Evolutionary conservation across 1,140 invertebrate species (phyloP).

Genomic region (Drosophila busckii): DNA sequence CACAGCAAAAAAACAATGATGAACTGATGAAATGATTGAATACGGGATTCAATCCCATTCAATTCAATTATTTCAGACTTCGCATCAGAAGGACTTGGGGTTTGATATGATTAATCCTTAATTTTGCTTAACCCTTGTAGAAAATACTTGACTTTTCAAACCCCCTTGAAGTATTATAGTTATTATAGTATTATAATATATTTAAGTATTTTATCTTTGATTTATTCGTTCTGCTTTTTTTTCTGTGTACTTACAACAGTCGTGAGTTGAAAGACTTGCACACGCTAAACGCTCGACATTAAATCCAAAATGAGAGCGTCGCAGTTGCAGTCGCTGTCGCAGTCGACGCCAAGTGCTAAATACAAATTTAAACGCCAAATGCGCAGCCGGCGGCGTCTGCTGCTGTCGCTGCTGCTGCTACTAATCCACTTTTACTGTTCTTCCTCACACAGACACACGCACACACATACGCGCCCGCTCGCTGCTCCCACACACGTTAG

Average conservation of each 20-base stretch:
- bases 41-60: no score
- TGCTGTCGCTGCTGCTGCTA: constrained; percentile 29
- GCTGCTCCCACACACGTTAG: constrained; percentile 4
- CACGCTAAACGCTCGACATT: constrained; percentile 46
- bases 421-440: constrained; percentile 65
- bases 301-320: constrained; percentile 40
- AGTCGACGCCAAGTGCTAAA: no score
- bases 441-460: constrained; percentile 13
- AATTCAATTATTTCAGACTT: no score
- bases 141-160: no score
- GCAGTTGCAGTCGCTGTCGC: constrained; percentile 12
- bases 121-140: no score
- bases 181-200: no score
- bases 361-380: constrained; percentile 13
- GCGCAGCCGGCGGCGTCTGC: constrained; percentile 25
- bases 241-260: constrained; percentile 47
- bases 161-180: no score
- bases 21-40: no score
- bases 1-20: not conserved
- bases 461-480: constrained; percentile 1
- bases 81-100: no score
- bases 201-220: no score
- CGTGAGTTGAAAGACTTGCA: constrained; percentile 51
- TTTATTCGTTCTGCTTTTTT: no score
- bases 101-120: no score